A percentile compares a stretch with the other conserved stretches of the same genome.
Evolutionary conservation across 2,888 invertebrate genomes (phyloP).

Genomic region (Phortica magna): DNA sequence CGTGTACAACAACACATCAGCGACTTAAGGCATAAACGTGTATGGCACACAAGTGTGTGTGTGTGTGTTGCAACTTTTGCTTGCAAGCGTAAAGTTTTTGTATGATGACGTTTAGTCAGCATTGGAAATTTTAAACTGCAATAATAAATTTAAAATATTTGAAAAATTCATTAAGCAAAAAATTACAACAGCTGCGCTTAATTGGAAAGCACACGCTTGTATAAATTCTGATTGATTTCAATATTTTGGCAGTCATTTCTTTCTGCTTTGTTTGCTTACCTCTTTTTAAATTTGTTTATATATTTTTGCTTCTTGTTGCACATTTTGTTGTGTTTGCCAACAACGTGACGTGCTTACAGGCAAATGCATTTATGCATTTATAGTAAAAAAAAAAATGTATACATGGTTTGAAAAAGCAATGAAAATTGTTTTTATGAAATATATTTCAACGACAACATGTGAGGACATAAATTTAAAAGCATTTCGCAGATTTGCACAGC

Average conservation of each 20-base stretch:
- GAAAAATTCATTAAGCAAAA: constrained; percentile 13
- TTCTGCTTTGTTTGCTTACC: neutral
- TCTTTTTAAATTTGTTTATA: neutral
- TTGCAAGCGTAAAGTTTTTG: too few relatives aligned
- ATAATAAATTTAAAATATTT: neutral
- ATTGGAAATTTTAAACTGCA: neutral
- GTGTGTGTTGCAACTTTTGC: too few relatives aligned
- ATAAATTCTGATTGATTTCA: constrained; percentile 32
- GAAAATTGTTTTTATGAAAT: constrained; percentile 17
- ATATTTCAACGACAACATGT: constrained; percentile 1
- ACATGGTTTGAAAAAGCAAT: constrained; percentile 15
- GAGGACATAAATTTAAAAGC: neutral
- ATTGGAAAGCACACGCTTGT: constrained; percentile 25
- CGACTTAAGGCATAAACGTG: neutral
- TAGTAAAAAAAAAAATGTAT: neutral
- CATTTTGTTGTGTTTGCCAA: neutral
- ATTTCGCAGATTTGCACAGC: constrained; percentile 3
- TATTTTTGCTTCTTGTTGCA: neutral
- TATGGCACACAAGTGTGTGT: neutral
- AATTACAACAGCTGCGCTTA: constrained; percentile 25
- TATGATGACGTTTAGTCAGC: too few relatives aligned
- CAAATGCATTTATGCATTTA: constrained; percentile 1
- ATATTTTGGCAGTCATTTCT: constrained; percentile 1
- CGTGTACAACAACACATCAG: too few relatives aligned
- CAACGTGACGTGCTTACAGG: neutral